Conservation (phyloP, 2,113 vertebrate species). For the Lasiurus borealis region DNA sequence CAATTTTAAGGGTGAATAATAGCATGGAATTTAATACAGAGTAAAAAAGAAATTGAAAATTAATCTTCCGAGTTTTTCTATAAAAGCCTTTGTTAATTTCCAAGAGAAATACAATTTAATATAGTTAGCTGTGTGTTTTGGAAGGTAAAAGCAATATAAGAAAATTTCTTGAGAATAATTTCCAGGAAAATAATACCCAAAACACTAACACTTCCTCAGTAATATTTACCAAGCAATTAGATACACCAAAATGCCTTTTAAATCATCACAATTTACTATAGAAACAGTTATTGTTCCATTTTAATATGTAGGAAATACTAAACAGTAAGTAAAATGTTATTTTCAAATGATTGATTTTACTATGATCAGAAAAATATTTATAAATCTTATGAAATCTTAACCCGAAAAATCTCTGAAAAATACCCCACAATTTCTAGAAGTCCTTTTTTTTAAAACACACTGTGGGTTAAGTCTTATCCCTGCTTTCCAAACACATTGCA, state of each 20-base stretch:
- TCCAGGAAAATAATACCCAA: slow-evolving; percentile 8
- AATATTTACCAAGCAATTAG: slow-evolving; percentile 15
- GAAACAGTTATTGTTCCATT: not conserved
- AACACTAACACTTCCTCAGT: not conserved
- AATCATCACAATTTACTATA: not conserved
- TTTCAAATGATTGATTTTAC: slow-evolving; percentile 37
- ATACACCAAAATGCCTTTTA: slow-evolving; percentile 1
- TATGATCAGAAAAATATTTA: not conserved
- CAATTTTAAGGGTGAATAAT: not conserved
- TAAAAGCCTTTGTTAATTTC: slow-evolving; percentile 17
- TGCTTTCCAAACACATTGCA: accelerated
- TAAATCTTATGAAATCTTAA: not conserved
- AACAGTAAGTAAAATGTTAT: not conserved
- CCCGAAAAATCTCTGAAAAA: not conserved
- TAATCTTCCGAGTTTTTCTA: not conserved
- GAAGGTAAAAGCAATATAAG: not conserved
- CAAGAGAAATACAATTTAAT: slow-evolving; percentile 21
- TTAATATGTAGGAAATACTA: not conserved
- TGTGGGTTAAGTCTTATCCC: not conserved
- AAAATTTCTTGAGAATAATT: slow-evolving; percentile 13
- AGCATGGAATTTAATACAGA: not conserved
- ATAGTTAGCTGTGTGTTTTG: not conserved
- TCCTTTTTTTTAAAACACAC: not conserved
- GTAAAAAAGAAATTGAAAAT: slow-evolving; percentile 23
- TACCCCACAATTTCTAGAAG: not conserved